Evolutionary conservation across 64 coral and sea anemone genomes (phyloP), one percentile per base, ranked within the genome.

Genomic region (Anthopleura sola): DNA sequence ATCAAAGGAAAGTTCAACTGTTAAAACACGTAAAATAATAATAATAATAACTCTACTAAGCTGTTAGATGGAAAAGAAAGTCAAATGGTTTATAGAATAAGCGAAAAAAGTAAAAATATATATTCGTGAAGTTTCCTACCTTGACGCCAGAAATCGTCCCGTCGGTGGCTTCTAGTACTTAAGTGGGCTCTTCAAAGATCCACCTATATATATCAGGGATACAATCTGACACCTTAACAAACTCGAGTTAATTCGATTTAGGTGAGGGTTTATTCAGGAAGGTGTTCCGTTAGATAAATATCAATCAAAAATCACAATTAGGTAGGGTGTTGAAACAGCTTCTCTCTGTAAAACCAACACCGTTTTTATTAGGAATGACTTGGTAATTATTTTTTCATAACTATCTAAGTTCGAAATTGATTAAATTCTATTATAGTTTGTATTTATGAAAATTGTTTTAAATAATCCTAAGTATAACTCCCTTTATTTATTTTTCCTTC

Each of bases 151-250:
- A 14, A 32, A 34, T 34, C 66, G 66, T 34, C 66, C 66, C 29
- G 29, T 71, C 28, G 66, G 15, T 32, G 20, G 28, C 26, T 71
- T n/a, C 6, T 62, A 71, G 66, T 32, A 29, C 28, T 71, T 71
- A 71, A 71, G 66, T 71, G 66, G 26, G 66, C 66, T 71, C 66
- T 71, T 71, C 66, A 36, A 34, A 34, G 28, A 12, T 34, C 26
- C 66, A 31, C 28, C 28, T 20, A 28, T 71, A 71, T 71, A 34
- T 71, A 71, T 71, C 66, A 32, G n/a, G 29, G 66, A 14, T 32
- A 32, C 26, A 33, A 71, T 71, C 66, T 71, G 66, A 71, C 66
- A 71, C 66, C 66, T 71, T 71, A 71, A 71, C 24, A 71, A n/a
- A 31, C 66, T 15, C 34, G 66, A 71, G 66, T 31, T 71, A 71